Base-by-base conservation (phyloP, 2,888 invertebrate genomes). In the Habrosyne pyritoides region DNA sequence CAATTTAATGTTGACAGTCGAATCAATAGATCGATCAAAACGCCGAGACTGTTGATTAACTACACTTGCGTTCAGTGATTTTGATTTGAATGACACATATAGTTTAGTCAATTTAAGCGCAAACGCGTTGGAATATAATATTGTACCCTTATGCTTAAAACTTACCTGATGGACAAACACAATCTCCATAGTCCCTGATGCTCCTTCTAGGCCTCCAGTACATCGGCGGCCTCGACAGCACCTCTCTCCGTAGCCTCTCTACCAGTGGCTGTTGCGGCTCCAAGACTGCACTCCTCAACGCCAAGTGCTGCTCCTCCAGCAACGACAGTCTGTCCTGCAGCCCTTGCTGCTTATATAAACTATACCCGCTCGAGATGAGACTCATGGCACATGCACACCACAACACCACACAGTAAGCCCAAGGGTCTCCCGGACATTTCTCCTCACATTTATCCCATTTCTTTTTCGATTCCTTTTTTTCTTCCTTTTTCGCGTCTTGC, bases 151-250 rank as follows among this genome's bases (percentile, higher is more conserved):
- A 42, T 18, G 18, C 2, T n/a, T 8, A 18, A 42, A 47, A 68
- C 81, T 72, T 61, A 95, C 96, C 96, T 95, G 95, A 93, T 83
- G 95, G 95, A 93, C 96, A 96, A 70, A 93, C 90, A 92, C 96
- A 96, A 86, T 95, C 95, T 14, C 94, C 91, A 52, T 93, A 93
- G 70, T 94, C 94, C 70, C 94, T 85, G 69, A 93, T 89, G 68
- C 91, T 91, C 60, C 94, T 81, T 55, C 86, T 74, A 4, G 84
- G 72, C 53, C 89, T 73, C 89, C 89, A 89, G 75, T 80, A 79
- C 52, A 53, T 64, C 2, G 80, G 73, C 4, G 86, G 84, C 30
- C 92, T 82, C 46, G 91, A 71, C 62, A 92, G 83, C 68, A 93
- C 89, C 63, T 94, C 94, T 50, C 94, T 78, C 65, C 93, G 83